Evolutionary conservation across 2,113 vertebrate species (phyloP), one percentile per base, ranked within the genome.

Genomic region (Channa maculata): DNA sequence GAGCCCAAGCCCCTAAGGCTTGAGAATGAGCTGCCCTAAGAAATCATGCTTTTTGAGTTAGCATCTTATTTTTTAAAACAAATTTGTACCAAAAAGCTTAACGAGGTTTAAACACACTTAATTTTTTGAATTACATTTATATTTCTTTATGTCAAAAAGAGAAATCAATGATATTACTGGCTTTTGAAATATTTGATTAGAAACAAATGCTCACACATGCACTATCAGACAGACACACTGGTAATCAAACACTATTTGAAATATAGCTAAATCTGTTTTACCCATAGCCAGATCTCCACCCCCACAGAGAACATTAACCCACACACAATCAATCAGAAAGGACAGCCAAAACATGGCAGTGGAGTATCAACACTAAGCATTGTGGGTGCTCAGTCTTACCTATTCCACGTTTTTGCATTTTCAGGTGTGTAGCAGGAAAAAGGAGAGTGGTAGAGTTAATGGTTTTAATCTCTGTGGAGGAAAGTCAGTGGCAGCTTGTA

Each of bases 321-420:
- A 77, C 43, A 43, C 7, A 2, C 48, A 55, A 61, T 80, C 77
- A 62, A 80, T 81, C 80, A 73, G 57, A 76, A 10, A 41, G 39
- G 64, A 83, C 79, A 88, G 88, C 84, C 86, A 83, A 88, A 84
- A 82, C 84, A 79, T 83, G 85, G 70, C 77, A 83, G 83, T 60
- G 77, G 80, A 83, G 66, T 50, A 2, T 51, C 70, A 71, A 52
- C 55, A 57, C 48, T 82, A 75, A 75, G 65, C 67, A 55, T 71
- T 58, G 71, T 70, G 84, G 55, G 61, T 55, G 65, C 62, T 70
- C 34, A 81, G 73, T 33, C 49, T 67, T 39, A 51, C 44, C 41
- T 3, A 39, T n/a, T 2, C 63, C 53, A 24, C 46, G 4, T 37
- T 67, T 44, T 41, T 50, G 13, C 61, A 50, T 50, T 39, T 11